Evolutionary conservation across 1,140 invertebrate species (phyloP), one percentile per base, ranked within the genome.

Genomic region (Drosophila navojoa): DNA sequence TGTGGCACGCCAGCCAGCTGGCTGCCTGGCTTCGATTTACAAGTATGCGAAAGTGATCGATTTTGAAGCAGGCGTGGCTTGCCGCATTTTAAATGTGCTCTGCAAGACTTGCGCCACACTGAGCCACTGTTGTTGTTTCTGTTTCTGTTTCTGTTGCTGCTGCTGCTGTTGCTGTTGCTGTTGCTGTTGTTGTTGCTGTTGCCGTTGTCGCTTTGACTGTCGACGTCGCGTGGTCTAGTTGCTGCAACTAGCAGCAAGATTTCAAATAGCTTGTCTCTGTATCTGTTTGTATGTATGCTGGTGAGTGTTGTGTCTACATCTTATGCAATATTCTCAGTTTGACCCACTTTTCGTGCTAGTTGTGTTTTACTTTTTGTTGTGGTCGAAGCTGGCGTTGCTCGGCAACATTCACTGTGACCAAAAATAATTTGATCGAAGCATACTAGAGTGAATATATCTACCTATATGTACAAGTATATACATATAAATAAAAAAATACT

Each of bases 281-380:
- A 62, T 71, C 35, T 38, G 35, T 38, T 3, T 13, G 71, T 62
- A 69, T 32, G 32, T 32, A 32, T 9, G 32, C 58, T 62, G 66
- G 73, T 77, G 81, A 80, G 81, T 76, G 81, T 63, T 72, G 73
- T 78, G 49, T 74, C 71, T 76, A 62, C 53, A 40, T 73, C 79
- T 89, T 89, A 89, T 89, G 84, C 77, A 89, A 89, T 87, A 89
- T 90, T 84, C 85, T 90, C 77, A 68, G 80, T 77, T 79, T 87
- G 84, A 89, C 84, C 84, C 64, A 87, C 84, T 84, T 87, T 87
- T 62, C 29, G 60, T 63, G 47, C 60, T 63, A 60, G 63, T 69
- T 63, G 61, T 70, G 66, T 75, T 72, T 68, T 60, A 62, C 47
- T 82, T 79, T 76, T 86, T 79, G 72, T 73, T 76, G 79, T 78